phyloP scores from a whole-genome alignment of 2,888 invertebrate genomes.

The Griposia aprilina region DNA sequence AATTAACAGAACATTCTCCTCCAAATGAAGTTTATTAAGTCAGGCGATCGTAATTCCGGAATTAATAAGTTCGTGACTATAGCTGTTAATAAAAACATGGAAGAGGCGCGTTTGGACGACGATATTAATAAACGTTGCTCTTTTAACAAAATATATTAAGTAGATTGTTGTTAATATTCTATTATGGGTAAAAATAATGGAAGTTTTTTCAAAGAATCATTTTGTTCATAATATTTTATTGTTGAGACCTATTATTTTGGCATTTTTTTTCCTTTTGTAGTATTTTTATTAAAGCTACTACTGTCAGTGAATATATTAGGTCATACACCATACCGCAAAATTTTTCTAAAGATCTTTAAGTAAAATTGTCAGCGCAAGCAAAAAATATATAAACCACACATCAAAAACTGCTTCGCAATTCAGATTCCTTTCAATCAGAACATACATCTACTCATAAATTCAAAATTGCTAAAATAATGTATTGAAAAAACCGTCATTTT shows the following conservation, averaged over 20 bases:
- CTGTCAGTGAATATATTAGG: background rate
- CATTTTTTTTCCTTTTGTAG: background rate
- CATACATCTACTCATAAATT: slow-evolving; percentile 46
- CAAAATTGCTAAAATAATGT: slow-evolving; percentile 47
- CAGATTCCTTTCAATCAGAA: slow-evolving; percentile 18
- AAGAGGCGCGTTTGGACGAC: slow-evolving; percentile 3
- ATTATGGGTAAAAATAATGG: no score
- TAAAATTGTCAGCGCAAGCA: background rate
- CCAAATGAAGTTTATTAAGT: slow-evolving; percentile 28
- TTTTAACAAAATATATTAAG: slow-evolving; percentile 13
- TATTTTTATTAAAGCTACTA: background rate
- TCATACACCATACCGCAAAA: background rate
- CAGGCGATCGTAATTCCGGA: slow-evolving; percentile 34
- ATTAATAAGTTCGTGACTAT: slow-evolving; percentile 57
- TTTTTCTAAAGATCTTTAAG: background rate
- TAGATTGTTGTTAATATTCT: slow-evolving; percentile 10
- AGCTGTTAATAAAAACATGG: slow-evolving; percentile 45
- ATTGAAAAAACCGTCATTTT: slow-evolving; percentile 58
- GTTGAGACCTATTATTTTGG: background rate
- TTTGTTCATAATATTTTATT: background rate
- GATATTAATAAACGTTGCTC: slow-evolving; percentile 16
- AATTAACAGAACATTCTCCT: slow-evolving; percentile 23
- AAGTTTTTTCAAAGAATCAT: background rate
- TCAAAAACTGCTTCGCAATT: slow-evolving; percentile 26
- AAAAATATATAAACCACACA: slow-evolving; percentile 7